Base-by-base conservation (phyloP, 2,113 vertebrate species). In the Phaethornis superciliosus region DNA sequence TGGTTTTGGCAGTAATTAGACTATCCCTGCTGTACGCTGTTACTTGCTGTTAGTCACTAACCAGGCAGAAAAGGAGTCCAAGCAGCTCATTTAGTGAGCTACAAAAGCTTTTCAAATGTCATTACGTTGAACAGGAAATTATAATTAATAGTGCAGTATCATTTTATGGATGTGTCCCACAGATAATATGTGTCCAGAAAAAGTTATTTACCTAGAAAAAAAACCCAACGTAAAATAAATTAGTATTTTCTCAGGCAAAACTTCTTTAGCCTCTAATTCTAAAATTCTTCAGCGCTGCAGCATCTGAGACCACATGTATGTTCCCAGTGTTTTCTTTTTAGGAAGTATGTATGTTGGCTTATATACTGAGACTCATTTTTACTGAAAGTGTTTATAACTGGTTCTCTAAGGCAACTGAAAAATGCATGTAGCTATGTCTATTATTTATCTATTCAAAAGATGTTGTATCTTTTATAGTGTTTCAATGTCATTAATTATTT, bases 1-100 rank as follows among this genome's bases (percentile, higher is more conserved):
- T 98, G 97, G 97, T 98, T 98, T 98, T 98, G 98, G 96, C 98
- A 98, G 97, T 98, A 98, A 99, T 98, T 98, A 98, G 97, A 97
- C 97, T 97, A 96, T 93, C 65, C 88, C 93, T 84, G 81, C 75
- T 93, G 55, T 96, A 91, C 33, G 35, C 26, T 87, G 46, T 83
- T 95, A 75, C 79, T 97, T 89, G 86, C 49, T 96, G 64, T 68
- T 94, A 98, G 98, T 97, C 83, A 56, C 96, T 94, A 97, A 96
- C 97, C 96, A 96, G 97, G 97, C 94, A 96, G 96, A 95, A 98
- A 98, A 98, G 97, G 97, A 98, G 97, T 97, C 94, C 96, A 95
- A 92, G 97, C 85, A 80, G 94, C 96, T 98, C 96, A 97, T 98
- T 98, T 98, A 96, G 96, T 96, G 96, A 98, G 85, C 97, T 97